These are phyloP conservation scores for Dascyllus trimaculatus DNA, from an alignment of 2,113 vertebrate genomes.

Conservation along the genomic window DNA sequence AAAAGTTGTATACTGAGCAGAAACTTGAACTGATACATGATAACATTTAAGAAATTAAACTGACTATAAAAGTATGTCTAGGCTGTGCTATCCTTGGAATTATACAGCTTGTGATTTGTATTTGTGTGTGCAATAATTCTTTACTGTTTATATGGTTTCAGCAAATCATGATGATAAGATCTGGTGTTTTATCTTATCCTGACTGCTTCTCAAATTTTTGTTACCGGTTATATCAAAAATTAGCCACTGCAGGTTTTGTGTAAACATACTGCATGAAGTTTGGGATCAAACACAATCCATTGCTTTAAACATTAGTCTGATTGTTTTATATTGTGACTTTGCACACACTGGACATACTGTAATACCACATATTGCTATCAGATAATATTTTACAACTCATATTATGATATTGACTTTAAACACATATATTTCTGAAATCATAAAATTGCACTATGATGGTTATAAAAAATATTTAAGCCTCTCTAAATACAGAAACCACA, in stretches of 20 bases:
- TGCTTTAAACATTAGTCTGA: not conserved
- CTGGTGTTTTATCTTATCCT: not conserved
- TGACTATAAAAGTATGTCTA: no score
- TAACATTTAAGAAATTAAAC: not conserved
- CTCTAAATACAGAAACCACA: slow-evolving; percentile 15
- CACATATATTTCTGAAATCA: not conserved
- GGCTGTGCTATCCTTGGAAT: no score
- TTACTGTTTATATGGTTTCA: not conserved
- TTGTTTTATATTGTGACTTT: not conserved
- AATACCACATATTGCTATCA: not conserved
- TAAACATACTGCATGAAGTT: no score
- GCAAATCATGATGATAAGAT: no score
- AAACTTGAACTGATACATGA: slow-evolving; percentile 9
- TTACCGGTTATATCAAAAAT: not conserved
- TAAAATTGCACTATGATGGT: not conserved
- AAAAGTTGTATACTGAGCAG: slow-evolving; percentile 8
- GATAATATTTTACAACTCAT: not conserved
- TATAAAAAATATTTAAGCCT: slow-evolving; percentile 8
- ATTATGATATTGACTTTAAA: not conserved
- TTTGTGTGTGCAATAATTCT: no score
- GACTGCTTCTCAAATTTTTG: not conserved
- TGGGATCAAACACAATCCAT: no score
- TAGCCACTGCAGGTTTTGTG: not conserved
- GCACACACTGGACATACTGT: not conserved
- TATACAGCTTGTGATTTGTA: no score